Conservation (phyloP, 1,140 invertebrate species). For the Nilaparvata lugens region DNA sequence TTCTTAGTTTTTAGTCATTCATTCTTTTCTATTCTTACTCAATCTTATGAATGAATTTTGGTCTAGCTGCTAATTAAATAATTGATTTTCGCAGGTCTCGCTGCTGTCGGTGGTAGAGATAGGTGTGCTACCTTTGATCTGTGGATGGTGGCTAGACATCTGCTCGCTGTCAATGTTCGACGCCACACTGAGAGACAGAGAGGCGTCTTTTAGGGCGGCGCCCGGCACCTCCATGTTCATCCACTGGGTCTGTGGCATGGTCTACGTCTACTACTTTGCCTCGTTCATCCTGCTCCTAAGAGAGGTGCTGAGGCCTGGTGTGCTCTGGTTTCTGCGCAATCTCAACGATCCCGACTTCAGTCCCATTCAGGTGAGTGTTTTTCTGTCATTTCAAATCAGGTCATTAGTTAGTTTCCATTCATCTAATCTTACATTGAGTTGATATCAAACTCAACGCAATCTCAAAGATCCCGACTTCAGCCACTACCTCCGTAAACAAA, state of each 20-base stretch:
- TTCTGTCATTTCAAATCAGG: too few relatives aligned
- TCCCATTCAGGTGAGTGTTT: constrained; percentile 74
- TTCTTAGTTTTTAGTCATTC: too few relatives aligned
- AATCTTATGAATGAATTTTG: too few relatives aligned
- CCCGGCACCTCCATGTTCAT: constrained; percentile 90
- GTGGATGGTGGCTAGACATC: constrained; percentile 98
- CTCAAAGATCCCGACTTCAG: too few relatives aligned
- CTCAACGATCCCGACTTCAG: constrained; percentile 99
- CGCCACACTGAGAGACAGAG: constrained; percentile 77
- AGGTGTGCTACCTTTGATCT: constrained; percentile 90
- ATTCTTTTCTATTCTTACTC: too few relatives aligned
- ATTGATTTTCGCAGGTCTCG: too few relatives aligned
- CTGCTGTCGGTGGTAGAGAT: constrained; percentile 90
- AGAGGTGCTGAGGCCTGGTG: constrained; percentile 90
- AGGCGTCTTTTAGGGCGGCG: constrained; percentile 72
- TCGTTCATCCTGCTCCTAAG: constrained; percentile 89
- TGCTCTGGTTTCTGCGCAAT: constrained; percentile 94
- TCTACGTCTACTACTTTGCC: constrained; percentile 99
- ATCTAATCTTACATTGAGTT: neutral
- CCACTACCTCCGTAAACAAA: too few relatives aligned
- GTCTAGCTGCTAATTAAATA: too few relatives aligned
- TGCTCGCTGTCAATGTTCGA: constrained; percentile 94
- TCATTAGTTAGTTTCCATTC: neutral
- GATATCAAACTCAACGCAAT: too few relatives aligned
- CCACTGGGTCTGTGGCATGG: constrained; percentile 99